Percentiles rank a stretch among this genome's conserved stretches.
Conservation (phyloP, 2,113 vertebrate species). For the Forbesichthys papilliferus region DNA sequence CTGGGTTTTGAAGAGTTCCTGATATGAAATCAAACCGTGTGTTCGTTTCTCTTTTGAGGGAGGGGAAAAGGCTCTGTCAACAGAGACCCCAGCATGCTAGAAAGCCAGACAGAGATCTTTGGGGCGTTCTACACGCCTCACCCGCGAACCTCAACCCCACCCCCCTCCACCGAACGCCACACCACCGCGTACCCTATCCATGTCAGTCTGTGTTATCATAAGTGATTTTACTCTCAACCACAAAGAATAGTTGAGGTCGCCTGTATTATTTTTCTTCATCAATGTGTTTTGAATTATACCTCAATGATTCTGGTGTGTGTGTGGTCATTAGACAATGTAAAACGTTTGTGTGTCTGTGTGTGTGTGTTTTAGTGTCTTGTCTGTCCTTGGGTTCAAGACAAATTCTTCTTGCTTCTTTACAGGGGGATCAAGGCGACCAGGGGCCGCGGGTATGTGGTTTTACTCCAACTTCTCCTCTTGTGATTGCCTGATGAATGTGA, state of each 20-base stretch:
- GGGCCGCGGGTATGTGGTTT: constrained; percentile 93
- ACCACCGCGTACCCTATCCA: constrained; percentile 29
- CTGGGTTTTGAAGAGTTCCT: background rate
- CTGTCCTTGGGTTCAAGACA: constrained; percentile 28
- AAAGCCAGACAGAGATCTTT: constrained; percentile 49
- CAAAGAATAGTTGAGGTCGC: constrained; percentile 64
- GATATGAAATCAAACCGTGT: constrained; percentile 23
- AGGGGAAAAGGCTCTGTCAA: constrained; percentile 1
- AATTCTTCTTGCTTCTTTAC: constrained; percentile 72
- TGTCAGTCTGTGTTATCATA: constrained; percentile 72
- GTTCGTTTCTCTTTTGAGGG: constrained; percentile 7
- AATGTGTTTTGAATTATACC: constrained; percentile 60
- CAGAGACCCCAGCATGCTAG: constrained; percentile 9
- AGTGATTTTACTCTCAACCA: constrained; percentile 65
- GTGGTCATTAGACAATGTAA: constrained; percentile 1
- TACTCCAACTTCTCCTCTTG: constrained; percentile 38
- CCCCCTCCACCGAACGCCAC: background rate
- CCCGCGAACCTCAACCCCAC: constrained; percentile 47
- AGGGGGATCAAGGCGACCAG: constrained; percentile 99
- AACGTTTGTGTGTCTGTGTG: constrained; percentile 6
- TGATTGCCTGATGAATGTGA: constrained; percentile 58
- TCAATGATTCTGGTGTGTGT: constrained; percentile 27
- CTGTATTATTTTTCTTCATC: constrained; percentile 63
- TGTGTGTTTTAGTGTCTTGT: constrained; percentile 18
- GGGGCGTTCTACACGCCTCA: constrained; percentile 26